phyloP scores from a whole-genome alignment of 1,140 invertebrate species.

The Artemia franciscana region DNA sequence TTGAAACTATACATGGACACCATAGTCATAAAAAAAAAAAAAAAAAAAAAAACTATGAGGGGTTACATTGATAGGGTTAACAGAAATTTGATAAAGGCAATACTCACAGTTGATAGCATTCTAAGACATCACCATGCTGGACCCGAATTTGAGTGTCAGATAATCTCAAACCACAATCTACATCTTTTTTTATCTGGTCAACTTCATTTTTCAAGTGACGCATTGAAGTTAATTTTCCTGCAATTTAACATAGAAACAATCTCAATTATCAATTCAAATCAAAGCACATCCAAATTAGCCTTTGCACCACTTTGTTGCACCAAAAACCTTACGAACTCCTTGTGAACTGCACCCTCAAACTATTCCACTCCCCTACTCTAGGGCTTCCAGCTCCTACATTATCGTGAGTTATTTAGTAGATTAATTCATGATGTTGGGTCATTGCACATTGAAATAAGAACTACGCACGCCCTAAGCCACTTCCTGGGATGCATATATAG shows the following conservation, averaged over 20 bases:
- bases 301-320: neutral
- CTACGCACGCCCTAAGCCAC: too few species aligned
- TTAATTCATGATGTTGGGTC: too few species aligned
- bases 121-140: slow-evolving; percentile 45
- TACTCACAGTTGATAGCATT: slow-evolving; percentile 40
- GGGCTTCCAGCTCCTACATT: too few species aligned
- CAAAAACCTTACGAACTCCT: slow-evolving; percentile 8
- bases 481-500: too few species aligned
- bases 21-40: too few species aligned
- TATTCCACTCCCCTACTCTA: neutral
- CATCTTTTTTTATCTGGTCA: slow-evolving; percentile 48
- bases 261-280: slow-evolving; percentile 1
- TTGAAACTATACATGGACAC: too few species aligned
- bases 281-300: neutral
- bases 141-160: slow-evolving; percentile 35
- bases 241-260: slow-evolving; percentile 14
- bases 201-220: slow-evolving; percentile 74
- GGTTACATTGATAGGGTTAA: too few species aligned
- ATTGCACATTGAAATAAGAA: too few species aligned
- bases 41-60: too few species aligned
- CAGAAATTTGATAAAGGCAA: too few species aligned
- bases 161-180: slow-evolving; percentile 67
- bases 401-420: too few species aligned
- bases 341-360: neutral
- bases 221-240: slow-evolving; percentile 51